Base-by-base conservation (phyloP, 1,140 invertebrate genomes). In the Druon quercuslanigerum region DNA sequence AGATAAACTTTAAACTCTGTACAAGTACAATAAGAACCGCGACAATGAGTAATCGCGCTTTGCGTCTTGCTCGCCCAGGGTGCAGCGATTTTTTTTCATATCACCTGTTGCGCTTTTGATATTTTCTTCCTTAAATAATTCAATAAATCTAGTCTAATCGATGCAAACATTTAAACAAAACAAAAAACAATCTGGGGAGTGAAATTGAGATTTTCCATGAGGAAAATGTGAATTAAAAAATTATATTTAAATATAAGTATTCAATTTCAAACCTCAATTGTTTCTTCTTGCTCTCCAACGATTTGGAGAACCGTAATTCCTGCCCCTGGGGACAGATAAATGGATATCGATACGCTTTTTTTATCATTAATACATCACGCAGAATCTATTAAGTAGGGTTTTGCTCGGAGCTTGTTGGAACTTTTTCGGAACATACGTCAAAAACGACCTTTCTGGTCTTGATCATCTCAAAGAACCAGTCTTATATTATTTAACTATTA, bases 1-100 rank as follows among this genome's bases (percentile, higher is more conserved):
- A 66, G 51, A 76, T 80, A 50, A 72, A 71, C 19, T 17, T 75
- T 72, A 66, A 56, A 54, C 75, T 83, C 70, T 77, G 51, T 75
- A 79, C 50, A 81, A 46, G 70, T 50, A 25, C 50, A 70, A 76
- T 60, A 78, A 60, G 70, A 75, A 75, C 51, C 73, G 70, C 40
- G 60, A 66, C 60, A 66, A 66, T 66, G 60, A 66, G 40, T 46
- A 71, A 77, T 52, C 50, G 40, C 71, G 57, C 77, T 20, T 40
- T 56, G 51, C 74, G 80, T 76, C 51, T 19, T 72, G 73, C 60
- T 73, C 72, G 19, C 77, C 46, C 57, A 66, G 46, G 52, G 76
- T 71, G 75, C 73, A 79, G 25, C 75, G 25, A 46, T 50, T 74
- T 17, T 52, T 33, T 66, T 14, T 66, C 25, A 66, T 25, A 66